phyloP scores from a whole-genome alignment of 2,113 vertebrate genomes.

The Archilochus colubris region DNA sequence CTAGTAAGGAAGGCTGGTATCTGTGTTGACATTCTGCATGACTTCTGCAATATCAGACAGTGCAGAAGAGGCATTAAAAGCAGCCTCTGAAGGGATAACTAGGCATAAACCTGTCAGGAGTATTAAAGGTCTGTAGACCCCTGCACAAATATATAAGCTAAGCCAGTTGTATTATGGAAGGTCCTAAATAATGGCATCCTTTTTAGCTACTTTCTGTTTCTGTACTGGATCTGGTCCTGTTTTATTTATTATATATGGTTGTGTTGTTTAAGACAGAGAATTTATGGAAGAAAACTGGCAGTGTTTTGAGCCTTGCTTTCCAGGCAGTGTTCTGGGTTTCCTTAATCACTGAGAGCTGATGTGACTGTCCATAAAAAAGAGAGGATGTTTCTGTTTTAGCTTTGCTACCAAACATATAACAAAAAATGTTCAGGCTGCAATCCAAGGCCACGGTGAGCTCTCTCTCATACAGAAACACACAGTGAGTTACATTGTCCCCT shows the following conservation, averaged over 20 bases:
- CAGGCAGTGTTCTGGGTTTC: conserved; percentile 40
- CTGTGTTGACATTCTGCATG: not conserved
- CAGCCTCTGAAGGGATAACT: not conserved
- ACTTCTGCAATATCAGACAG: not conserved
- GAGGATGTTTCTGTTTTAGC: not conserved
- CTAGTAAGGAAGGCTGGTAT: not conserved
- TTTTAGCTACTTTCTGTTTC: conserved; percentile 42
- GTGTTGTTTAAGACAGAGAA: conserved; percentile 49
- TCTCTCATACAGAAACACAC: not conserved
- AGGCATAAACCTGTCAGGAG: conserved; percentile 56
- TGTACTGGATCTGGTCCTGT: conserved; percentile 32
- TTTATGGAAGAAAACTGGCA: conserved; percentile 55
- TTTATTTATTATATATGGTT: conserved; percentile 57
- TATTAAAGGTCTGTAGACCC: conserved; percentile 22
- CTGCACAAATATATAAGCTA: conserved; percentile 22
- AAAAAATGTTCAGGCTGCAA: not conserved
- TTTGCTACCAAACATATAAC: not conserved
- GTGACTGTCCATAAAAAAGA: conserved; percentile 21
- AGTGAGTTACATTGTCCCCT: not conserved
- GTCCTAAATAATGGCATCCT: conserved; percentile 16
- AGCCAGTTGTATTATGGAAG: not conserved
- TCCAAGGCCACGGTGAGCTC: not conserved
- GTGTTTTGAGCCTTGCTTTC: conserved; percentile 40
- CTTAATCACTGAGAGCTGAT: conserved; percentile 24
- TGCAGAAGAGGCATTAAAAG: not conserved